Base-by-base conservation (phyloP, 2,888 invertebrate species). In the Drosophila falleni region DNA sequence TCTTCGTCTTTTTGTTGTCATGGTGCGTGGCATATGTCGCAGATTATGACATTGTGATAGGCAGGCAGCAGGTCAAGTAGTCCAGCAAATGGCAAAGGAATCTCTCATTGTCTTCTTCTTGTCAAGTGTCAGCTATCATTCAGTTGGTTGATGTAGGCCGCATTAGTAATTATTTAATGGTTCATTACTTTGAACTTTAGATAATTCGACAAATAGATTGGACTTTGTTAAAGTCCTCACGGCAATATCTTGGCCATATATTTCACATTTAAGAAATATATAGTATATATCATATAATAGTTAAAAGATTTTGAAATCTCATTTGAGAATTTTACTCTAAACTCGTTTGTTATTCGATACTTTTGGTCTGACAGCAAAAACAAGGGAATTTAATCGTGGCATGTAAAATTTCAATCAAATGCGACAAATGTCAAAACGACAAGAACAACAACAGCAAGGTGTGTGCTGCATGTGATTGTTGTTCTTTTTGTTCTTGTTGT, bases 1-100 rank as follows among this genome's bases (percentile, higher is more conserved):
- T 35, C 37, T 37, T 47, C 19, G 37, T 64, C 39, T 23, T 15
- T 55, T 16, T 44, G 23, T 55, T 19, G 16, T 19, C 2, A 19
- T 19, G 60, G 50, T 61, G 54, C 62, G 59, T 70, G 81, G 68
- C 83, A 81, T 77, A 74, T 87, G 83, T 85, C 82, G 80, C 62
- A 74, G 74, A 85, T 84, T 84, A 87, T 87, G 83, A 79, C 88
- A 87, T 84, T 84, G 61, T 79, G 71, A 74, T 59, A 55, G 65
- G 59, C 67, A 69, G 67, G 49, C 65, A 63, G 51, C 62, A 67
- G 51, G 51, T 47, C 41, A 47, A 58, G 61, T 35, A 37, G 23
- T 44, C 55, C 16, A 37, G 6, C 35, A 46, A 46, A 44, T 50
- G 58, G 33, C 33, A 42, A 56, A 39, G 35, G 47, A 65, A 51